Evolutionary conservation across 2,888 invertebrate species (phyloP).

Genomic region (Drosophila diplacantha): DNA sequence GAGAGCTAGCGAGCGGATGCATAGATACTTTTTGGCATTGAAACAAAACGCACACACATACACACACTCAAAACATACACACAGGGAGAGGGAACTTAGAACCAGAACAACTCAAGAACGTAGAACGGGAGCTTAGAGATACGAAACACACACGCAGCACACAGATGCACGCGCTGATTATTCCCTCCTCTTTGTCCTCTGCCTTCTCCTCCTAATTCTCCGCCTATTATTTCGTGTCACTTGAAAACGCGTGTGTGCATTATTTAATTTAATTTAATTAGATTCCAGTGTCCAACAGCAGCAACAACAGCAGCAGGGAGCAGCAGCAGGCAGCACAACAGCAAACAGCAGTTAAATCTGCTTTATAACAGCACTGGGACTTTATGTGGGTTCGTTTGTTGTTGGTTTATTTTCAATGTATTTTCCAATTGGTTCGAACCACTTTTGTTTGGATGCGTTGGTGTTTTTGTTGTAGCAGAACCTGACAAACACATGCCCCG

Average conservation of each 20-base stretch:
- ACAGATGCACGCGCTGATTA: slow-evolving; percentile 26
- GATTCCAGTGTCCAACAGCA: slow-evolving; percentile 37
- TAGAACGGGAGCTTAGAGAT: slow-evolving; percentile 37
- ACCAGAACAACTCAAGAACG: slow-evolving; percentile 44
- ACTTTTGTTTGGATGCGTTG: slow-evolving; percentile 37
- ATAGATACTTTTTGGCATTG: slow-evolving; percentile 72
- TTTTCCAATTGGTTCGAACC: slow-evolving; percentile 32
- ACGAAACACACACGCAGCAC: slow-evolving; percentile 22
- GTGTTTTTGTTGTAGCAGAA: slow-evolving; percentile 32
- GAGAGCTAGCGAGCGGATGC: slow-evolving; percentile 47
- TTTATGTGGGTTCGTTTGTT: slow-evolving; percentile 3
- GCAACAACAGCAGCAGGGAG: slow-evolving; percentile 22
- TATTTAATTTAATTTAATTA: slow-evolving; percentile 61
- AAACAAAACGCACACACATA: slow-evolving; percentile 69
- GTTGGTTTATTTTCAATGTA: slow-evolving; percentile 3
- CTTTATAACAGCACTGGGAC: slow-evolving; percentile 14
- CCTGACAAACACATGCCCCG: slow-evolving; percentile 33
- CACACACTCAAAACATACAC: slow-evolving; percentile 30
- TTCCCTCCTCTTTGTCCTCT: slow-evolving; percentile 17
- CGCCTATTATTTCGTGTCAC: slow-evolving; percentile 8
- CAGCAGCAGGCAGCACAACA: background rate
- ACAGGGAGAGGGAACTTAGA: slow-evolving; percentile 56
- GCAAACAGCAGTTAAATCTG: slow-evolving; percentile 2
- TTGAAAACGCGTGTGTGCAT: slow-evolving; percentile 49
- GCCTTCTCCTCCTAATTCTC: background rate